Conservation (phyloP, 2,113 vertebrate species). For the Prunella himalayana region DNA sequence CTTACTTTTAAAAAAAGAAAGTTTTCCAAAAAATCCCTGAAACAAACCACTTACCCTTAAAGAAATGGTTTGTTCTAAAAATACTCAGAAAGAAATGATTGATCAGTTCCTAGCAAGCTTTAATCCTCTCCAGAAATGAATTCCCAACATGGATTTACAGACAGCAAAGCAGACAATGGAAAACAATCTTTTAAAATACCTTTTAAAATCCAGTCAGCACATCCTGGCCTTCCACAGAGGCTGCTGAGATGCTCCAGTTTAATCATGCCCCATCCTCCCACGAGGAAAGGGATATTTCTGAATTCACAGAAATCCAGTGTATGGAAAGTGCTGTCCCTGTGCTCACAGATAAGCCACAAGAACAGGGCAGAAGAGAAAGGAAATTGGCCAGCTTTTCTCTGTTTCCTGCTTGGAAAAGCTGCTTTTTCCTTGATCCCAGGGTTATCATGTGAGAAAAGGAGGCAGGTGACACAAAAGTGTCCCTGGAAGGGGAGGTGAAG, state of each 20-base stretch:
- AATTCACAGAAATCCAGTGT: background rate
- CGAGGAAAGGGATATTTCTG: background rate
- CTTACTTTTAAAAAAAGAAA: background rate
- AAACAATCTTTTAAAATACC: background rate
- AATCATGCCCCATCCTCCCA: background rate
- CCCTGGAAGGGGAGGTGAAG: fast-evolving
- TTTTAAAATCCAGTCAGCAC: background rate
- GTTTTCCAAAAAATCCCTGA: background rate
- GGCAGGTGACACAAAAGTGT: background rate
- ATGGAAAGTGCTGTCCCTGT: background rate
- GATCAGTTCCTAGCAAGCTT: background rate
- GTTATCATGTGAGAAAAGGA: background rate
- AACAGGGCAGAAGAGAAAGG: background rate
- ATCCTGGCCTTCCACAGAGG: background rate
- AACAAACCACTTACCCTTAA: background rate
- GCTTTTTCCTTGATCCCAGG: background rate
- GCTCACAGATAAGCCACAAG: background rate
- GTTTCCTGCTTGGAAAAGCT: slow-evolving; percentile 18
- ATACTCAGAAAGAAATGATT: background rate
- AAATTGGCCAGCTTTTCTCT: slow-evolving; percentile 16
- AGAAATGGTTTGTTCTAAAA: background rate
- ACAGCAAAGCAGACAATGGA: background rate
- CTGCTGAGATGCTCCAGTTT: background rate
- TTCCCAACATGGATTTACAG: background rate
- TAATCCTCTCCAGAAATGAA: background rate